Evolutionary conservation across 2,113 vertebrate species (phyloP).

Genomic region (Pristiophorus japonicus): DNA sequence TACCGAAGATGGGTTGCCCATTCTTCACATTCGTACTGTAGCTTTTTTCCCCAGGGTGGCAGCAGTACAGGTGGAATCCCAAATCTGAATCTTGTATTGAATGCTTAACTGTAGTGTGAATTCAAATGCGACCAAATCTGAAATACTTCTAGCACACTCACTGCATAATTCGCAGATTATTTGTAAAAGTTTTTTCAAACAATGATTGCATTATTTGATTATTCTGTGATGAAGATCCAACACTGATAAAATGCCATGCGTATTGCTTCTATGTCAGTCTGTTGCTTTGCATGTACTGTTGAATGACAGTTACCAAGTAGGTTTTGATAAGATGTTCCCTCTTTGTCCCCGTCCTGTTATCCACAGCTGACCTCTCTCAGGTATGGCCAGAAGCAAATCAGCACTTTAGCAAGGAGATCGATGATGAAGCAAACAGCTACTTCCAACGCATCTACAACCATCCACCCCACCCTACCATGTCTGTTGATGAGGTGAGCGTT

Average conservation of each 20-base stretch:
- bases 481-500: conserved; percentile 87
- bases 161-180: background rate
- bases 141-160: background rate
- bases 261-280: background rate
- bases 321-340: conserved; percentile 28
- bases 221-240: background rate
- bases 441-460: conserved; percentile 99
- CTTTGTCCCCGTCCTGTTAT: background rate
- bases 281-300: conserved; percentile 1
- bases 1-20: background rate
- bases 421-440: conserved; percentile 98
- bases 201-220: background rate
- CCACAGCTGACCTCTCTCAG: conserved; percentile 96
- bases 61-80: background rate
- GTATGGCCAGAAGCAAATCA: conserved; percentile 99
- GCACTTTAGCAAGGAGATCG: conserved; percentile 99
- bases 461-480: conserved; percentile 98
- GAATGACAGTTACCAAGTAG: background rate
- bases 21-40: background rate
- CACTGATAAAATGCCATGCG: background rate
- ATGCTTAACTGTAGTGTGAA: background rate
- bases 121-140: conserved; percentile 11
- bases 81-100: background rate
- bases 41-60: background rate
- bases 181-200: background rate